Conservation (phyloP, 2,888 invertebrate genomes). For the Diaperis boleti region DNA sequence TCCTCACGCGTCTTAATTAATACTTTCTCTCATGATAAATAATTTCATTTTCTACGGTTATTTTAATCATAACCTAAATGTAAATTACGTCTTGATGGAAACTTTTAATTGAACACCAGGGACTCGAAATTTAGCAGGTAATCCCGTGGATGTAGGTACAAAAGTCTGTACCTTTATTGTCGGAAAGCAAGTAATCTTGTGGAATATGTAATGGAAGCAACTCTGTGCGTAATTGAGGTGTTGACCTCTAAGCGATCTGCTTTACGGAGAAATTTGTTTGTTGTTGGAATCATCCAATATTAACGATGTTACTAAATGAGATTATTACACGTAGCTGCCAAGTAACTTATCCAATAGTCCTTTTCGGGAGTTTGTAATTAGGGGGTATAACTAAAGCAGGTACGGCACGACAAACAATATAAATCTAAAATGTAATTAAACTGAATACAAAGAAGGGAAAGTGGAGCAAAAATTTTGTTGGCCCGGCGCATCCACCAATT, state of each 20-base stretch:
- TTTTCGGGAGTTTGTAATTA: too few relatives aligned
- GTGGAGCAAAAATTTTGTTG: too few relatives aligned
- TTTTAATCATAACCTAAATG: constrained; percentile 12
- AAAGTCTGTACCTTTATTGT: not conserved
- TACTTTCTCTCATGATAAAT: constrained; percentile 20
- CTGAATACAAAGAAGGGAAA: too few relatives aligned
- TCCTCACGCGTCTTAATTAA: constrained; percentile 31
- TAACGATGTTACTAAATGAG: not conserved
- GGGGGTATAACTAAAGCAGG: too few relatives aligned
- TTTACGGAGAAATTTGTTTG: constrained; percentile 1
- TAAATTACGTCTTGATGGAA: constrained; percentile 14
- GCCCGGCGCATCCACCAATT: too few relatives aligned
- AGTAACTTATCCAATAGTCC: constrained; percentile 7
- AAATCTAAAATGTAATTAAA: too few relatives aligned
- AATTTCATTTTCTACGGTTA: constrained; percentile 15
- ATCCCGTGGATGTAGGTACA: constrained; percentile 1
- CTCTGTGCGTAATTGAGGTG: constrained; percentile 3
- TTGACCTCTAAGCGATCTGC: not conserved
- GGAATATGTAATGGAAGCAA: not conserved
- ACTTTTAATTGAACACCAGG: constrained; percentile 19
- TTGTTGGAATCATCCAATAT: constrained; percentile 9
- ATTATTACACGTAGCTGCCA: constrained; percentile 7
- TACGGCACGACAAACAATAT: too few relatives aligned
- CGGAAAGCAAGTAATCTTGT: not conserved
- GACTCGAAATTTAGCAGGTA: constrained; percentile 6